Percentiles rank a stretch among this genome's conserved stretches.
These are phyloP conservation scores for Rhadinocentrus ornatus DNA, from an alignment of 2,797 vertebrate species.

Conservation along the genomic window DNA sequence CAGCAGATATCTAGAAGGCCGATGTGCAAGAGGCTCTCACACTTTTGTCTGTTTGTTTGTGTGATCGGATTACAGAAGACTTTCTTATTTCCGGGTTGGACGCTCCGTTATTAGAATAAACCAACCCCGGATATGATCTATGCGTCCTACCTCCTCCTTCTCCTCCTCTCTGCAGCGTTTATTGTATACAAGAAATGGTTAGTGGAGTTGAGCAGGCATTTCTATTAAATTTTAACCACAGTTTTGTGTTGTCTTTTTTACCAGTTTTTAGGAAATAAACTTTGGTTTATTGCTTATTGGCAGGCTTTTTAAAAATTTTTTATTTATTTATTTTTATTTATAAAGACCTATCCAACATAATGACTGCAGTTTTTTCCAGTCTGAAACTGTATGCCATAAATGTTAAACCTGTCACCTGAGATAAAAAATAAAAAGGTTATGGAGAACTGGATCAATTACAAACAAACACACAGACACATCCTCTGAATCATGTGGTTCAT, in stretches of 20 bases:
- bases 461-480: constrained; percentile 5
- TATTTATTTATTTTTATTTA: no score
- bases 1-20: not conserved
- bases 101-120: constrained; percentile 80
- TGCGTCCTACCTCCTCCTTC: constrained; percentile 42
- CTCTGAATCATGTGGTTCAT: constrained; percentile 8
- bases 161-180: not conserved
- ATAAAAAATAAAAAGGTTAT: no score
- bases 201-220: not conserved
- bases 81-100: constrained; percentile 81
- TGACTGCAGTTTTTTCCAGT: not conserved
- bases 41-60: constrained; percentile 55
- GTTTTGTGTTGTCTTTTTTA: not conserved
- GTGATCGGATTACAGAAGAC: constrained; percentile 59
- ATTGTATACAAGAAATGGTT: constrained; percentile 36
- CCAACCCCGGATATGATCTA: constrained; percentile 85
- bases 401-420: not conserved
- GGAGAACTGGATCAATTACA: constrained; percentile 39
- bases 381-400: not conserved
- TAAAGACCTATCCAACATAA: not conserved
- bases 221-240: not conserved
- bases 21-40: constrained; percentile 25
- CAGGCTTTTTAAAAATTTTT: no score
- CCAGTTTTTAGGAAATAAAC: not conserved
- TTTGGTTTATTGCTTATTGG: not conserved